These are phyloP conservation scores for Urosaurus nigricauda DNA, from an alignment of 2,797 vertebrate genomes.

Conservation along the genomic window DNA sequence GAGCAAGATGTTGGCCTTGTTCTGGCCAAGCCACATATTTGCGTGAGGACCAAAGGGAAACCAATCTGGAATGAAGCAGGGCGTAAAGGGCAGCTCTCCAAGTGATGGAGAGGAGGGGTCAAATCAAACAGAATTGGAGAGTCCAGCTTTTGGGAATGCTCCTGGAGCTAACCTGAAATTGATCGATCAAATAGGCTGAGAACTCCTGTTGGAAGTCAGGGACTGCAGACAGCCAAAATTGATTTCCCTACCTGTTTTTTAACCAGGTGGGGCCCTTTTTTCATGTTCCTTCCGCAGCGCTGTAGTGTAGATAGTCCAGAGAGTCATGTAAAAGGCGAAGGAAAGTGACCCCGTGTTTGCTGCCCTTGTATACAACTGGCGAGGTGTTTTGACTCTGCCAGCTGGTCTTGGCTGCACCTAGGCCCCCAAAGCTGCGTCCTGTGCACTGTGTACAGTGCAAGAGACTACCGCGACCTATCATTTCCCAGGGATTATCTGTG, in stretches of 20 bases:
- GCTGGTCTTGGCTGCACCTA: neutral
- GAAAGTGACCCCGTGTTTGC: neutral
- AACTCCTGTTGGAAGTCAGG: neutral
- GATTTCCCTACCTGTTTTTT: neutral
- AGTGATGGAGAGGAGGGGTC: neutral
- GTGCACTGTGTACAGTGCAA: neutral
- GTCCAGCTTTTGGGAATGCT: constrained; percentile 29
- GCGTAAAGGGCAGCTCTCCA: neutral
- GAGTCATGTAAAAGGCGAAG: too few relatives aligned
- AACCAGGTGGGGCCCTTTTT: neutral
- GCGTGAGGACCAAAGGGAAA: neutral
- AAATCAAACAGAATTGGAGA: too few relatives aligned
- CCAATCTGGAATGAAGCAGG: neutral
- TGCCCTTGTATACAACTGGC: neutral
- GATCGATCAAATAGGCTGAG: neutral
- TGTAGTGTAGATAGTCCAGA: neutral
- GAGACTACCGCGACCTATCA: constrained; percentile 3
- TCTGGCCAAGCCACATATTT: neutral
- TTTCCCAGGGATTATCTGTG: constrained; percentile 56
- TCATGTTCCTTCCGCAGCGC: too few relatives aligned
- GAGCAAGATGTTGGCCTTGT: neutral
- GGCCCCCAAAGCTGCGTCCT: neutral
- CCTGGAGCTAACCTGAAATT: neutral
- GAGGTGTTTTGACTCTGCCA: too few relatives aligned
- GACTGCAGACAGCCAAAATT: neutral